These are phyloP conservation scores for Thalassaphorura encarpata DNA, from an alignment of 1,140 invertebrate genomes.

Conservation along the genomic window DNA sequence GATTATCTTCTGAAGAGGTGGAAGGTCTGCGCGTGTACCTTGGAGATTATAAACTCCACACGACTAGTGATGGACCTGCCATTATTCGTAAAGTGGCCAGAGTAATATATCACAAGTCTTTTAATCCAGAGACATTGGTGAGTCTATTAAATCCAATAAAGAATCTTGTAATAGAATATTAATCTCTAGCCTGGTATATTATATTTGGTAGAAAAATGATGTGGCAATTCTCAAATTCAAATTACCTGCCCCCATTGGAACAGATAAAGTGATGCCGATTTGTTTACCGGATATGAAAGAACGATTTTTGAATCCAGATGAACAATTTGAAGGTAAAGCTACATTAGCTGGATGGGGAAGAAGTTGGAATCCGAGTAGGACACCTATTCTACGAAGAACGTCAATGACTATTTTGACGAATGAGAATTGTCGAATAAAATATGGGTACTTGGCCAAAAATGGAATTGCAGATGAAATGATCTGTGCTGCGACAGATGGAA, in stretches of 20 bases:
- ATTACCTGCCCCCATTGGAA: constrained; percentile 1
- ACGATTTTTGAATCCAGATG: background rate
- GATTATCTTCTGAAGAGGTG: constrained; percentile 14
- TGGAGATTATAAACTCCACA: constrained; percentile 22
- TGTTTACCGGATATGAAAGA: background rate
- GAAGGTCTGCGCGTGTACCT: constrained; percentile 9
- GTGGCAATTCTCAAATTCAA: constrained; percentile 14
- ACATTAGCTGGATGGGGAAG: constrained; percentile 15
- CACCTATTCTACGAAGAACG: constrained; percentile 62
- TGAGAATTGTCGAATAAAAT: constrained; percentile 61
- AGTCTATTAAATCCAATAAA: background rate
- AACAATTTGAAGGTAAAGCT: background rate
- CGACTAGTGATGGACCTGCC: constrained; percentile 17
- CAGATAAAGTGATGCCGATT: background rate
- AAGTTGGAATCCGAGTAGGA: background rate
- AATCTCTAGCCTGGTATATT: too few relatives aligned
- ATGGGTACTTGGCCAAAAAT: constrained; percentile 64
- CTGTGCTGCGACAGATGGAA: too few relatives aligned
- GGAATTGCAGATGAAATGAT: constrained; percentile 39
- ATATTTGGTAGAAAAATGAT: constrained; percentile 19
- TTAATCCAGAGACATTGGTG: constrained; percentile 20
- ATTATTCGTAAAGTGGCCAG: constrained; percentile 12
- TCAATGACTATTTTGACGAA: constrained; percentile 75
- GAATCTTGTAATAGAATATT: too few relatives aligned
- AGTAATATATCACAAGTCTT: constrained; percentile 17